Evolutionary conservation across 1,140 invertebrate species (phyloP).

Genomic region (Agraylea sexmaculata): DNA sequence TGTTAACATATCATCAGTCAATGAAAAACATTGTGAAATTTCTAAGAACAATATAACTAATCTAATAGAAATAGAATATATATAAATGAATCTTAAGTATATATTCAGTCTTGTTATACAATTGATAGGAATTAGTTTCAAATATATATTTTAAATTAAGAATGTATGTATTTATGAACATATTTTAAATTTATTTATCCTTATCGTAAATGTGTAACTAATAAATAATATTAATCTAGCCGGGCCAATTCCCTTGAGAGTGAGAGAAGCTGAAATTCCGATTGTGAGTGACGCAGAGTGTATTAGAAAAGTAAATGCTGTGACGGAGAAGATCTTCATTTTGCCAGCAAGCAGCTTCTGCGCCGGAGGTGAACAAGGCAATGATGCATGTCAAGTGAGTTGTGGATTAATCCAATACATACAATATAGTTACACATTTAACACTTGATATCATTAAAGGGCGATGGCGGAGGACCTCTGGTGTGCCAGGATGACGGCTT

Average conservation of each 20-base stretch:
- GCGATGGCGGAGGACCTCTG: slow-evolving; percentile 82
- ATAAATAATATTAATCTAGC: slow-evolving; percentile 45
- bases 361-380: slow-evolving; percentile 82
- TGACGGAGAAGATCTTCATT: slow-evolving; percentile 89
- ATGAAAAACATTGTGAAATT: too few species aligned
- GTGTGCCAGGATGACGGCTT: slow-evolving; percentile 89
- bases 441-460: slow-evolving; percentile 41
- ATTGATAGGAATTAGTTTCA: too few species aligned
- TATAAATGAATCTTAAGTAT: too few species aligned
- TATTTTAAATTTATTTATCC: too few species aligned
- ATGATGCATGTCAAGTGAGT: slow-evolving; percentile 83
- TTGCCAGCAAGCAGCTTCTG: slow-evolving; percentile 86
- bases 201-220: too few species aligned
- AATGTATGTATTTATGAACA: too few species aligned
- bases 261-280: slow-evolving; percentile 82
- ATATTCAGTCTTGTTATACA: too few species aligned
- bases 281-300: slow-evolving; percentile 89
- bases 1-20: too few species aligned
- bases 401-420: slow-evolving; percentile 2
- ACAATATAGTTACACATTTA: not conserved
- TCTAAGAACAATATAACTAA: too few species aligned
- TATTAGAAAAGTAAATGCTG: slow-evolving; percentile 82
- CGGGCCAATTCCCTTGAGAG: slow-evolving; percentile 78
- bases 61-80: too few species aligned
- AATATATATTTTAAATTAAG: too few species aligned